These are phyloP conservation scores for Hyposmocoma kahamanoa DNA, from an alignment of 1,140 invertebrate genomes.

Conservation along the genomic window DNA sequence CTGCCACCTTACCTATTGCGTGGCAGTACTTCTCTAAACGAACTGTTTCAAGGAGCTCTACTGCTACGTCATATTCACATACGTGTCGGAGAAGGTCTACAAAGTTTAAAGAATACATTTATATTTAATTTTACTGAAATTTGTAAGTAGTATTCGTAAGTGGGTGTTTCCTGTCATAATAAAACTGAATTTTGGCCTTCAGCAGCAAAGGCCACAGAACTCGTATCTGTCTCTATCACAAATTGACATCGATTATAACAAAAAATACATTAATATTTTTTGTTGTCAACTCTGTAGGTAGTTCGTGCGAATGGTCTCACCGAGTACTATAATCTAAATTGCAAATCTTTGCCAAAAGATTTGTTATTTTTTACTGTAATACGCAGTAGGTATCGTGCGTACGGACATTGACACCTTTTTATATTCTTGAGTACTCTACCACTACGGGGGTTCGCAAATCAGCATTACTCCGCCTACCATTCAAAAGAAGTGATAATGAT, in stretches of 20 bases:
- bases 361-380: not conserved
- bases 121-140: too few relatives aligned
- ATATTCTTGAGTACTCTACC: too few relatives aligned
- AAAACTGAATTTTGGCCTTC: not conserved
- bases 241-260: constrained; percentile 1
- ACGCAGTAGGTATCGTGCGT: not conserved
- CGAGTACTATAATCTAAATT: not conserved
- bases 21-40: too few relatives aligned
- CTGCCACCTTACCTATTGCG: too few relatives aligned
- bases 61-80: too few relatives aligned
- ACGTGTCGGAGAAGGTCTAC: too few relatives aligned
- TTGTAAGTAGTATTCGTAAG: too few relatives aligned
- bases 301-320: not conserved
- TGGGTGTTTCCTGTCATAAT: not conserved
- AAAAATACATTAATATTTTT: not conserved
- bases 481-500: too few relatives aligned
- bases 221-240: not conserved
- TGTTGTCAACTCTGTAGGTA: not conserved
- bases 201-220: not conserved
- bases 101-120: too few relatives aligned
- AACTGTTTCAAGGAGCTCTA: too few relatives aligned
- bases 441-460: too few relatives aligned
- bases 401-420: constrained; percentile 1
- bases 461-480: too few relatives aligned
- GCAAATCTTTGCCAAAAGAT: not conserved